Percentiles rank a stretch among this genome's conserved stretches.
Evolutionary conservation across 2,888 invertebrate species (phyloP).

Genomic region (Drosophila cracens): DNA sequence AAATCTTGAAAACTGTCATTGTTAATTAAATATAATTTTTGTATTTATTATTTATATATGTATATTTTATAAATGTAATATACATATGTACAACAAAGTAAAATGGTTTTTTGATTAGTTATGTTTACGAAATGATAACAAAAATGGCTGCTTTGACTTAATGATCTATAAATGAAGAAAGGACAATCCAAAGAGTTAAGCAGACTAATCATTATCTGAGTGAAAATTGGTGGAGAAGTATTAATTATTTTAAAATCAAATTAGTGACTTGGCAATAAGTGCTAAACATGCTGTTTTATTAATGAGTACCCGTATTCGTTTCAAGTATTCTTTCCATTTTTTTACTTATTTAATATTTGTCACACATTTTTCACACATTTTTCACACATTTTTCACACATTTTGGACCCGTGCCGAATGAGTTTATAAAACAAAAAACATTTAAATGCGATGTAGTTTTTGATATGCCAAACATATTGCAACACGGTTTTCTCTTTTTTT

Average conservation of each 20-base stretch:
- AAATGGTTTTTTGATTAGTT: background rate
- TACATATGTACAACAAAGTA: background rate
- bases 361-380: background rate
- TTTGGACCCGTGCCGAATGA: background rate
- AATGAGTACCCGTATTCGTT: background rate
- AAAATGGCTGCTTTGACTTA: background rate
- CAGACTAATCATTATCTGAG: background rate
- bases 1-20: background rate
- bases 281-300: background rate
- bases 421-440: background rate
- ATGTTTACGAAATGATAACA: background rate
- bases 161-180: background rate
- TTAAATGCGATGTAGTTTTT: background rate
- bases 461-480: background rate
- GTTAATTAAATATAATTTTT: background rate
- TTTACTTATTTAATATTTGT: background rate
- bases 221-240: background rate
- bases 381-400: background rate
- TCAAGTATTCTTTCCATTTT: background rate
- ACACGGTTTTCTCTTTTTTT: background rate
- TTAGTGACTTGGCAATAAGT: too few species aligned
- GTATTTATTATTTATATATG: background rate
- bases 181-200: background rate
- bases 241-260: too few species aligned
- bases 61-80: background rate